Base-by-base conservation (phyloP, 2,888 invertebrate species). In the Aphidius colemani region DNA sequence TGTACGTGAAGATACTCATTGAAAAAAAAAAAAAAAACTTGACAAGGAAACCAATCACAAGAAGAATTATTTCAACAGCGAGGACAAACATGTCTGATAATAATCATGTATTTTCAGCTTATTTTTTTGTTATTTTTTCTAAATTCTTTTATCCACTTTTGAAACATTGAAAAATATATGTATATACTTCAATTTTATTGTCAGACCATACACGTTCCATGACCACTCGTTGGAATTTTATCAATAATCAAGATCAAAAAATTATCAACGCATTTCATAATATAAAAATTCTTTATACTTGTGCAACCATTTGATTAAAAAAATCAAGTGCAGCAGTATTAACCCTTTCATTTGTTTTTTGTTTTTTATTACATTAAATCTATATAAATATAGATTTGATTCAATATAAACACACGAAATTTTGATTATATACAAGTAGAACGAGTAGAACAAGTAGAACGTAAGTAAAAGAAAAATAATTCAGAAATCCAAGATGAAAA, bases 201-300 rank as follows among this genome's bases (percentile, higher is more conserved):
- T 57, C 46, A 46, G 57, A 57, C 57, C 57, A 57, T 57, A 57
- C 57, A 11, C 46, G 57, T 57, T 46, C 30, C 39, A 10, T 46
- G 40, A 57, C 46, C 46, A 57, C 57, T 57, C 46, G 46, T n/a
- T 45, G 57, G 57, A 57, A 57, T 57, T 57, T 46, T 46, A 57
- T 57, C 57, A 57, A 30, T 57, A 11, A 57, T 57, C 57, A 46
- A 39, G 46, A 57, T 11, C n/a, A 57, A 39, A 41, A 57, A 45
- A 57, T 57, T 57, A 57, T 57, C 57, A 57, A 57, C 46, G 57
- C 57, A 57, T 57, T 57, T 39, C 57, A 44, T 7, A 10, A 43
- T 30, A 30, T n/a, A 44, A 43, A 11, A 18, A 18, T 18, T 18
- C 13, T 30, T 30, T 30, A 30, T 30, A 30, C 30, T 30, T 30